Base-by-base conservation (phyloP, 2,797 vertebrate genomes). In the Brotogeris chrysoptera region DNA sequence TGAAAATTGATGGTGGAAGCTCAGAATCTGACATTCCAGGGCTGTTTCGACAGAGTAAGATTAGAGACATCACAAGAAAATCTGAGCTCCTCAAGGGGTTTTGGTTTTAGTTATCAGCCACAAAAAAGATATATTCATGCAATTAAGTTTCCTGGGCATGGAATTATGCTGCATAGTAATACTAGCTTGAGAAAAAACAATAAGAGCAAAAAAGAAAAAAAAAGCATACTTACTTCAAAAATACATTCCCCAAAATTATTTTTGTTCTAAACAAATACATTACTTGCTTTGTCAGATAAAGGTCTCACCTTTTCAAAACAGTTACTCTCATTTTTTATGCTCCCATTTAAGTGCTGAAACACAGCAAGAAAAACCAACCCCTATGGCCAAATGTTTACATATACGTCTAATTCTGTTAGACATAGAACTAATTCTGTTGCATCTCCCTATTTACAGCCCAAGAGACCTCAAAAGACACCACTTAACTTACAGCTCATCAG, bases 1-100 rank as follows among this genome's bases (percentile, higher is more conserved):
- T 28, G 49, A 60, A 91, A 91, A 92, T 32, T 70, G 66, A 71
- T 9, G 13, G 59, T 73, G 50, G 59, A 95, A 90, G 44, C 59
- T 95, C 68, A 57, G 72, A 88, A 95, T 71, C 49, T 57, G 87
- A 86, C 82, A 88, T 86, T 91, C 52, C 84, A 80, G 65, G 53
- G 23, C 44, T 88, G 59, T 70, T 91, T 60, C 2, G 0, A 73
- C 52, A 85, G 72, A 78, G 57, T 39, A 47, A 90, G 69, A 94
- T 92, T 82, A 95, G 49, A 78, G 66, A 71, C 34, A 49, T 65
- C 1, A 1, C 52, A 90, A 86, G 81, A 93, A 91, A 86, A 92
- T 72, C 34, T 16, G 8, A 90, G 61, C 76, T 83, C 71, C 13
- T 0, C 30, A 24, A 83, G 57, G 32, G 49, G 16, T 64, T 87